A percentile compares a stretch with the other conserved stretches of the same genome.
Conservation (phyloP, 1,140 invertebrate genomes). For the Cotesia vestalis region DNA sequence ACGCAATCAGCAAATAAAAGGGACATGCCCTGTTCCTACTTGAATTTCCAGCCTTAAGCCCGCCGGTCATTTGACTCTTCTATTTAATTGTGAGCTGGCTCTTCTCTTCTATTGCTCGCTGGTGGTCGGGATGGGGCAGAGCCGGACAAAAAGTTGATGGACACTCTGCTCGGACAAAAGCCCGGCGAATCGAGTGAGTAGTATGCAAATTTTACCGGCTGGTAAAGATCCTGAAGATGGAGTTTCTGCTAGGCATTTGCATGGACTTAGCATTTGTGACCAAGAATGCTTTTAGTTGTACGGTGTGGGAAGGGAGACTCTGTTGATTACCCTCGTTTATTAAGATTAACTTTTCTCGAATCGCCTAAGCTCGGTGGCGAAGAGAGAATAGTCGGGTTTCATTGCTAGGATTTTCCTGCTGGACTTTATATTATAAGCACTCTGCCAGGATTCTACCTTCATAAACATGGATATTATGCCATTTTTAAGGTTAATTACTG, state of each 20-base stretch:
- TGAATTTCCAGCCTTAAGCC: conserved; percentile 53
- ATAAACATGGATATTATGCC: not conserved
- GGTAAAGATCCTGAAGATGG: conserved; percentile 31
- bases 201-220: conserved; percentile 61
- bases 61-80: conserved; percentile 66
- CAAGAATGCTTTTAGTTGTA: conserved; percentile 33
- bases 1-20: conserved; percentile 68
- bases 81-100: conserved; percentile 54
- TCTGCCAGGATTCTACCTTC: not conserved
- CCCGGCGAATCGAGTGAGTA: conserved; percentile 43
- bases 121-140: not conserved
- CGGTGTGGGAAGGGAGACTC: conserved; percentile 41
- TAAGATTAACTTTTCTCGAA: conserved; percentile 66
- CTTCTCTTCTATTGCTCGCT: too few species aligned
- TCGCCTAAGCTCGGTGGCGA: conserved; percentile 37
- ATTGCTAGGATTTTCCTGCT: conserved; percentile 36
- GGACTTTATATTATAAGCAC: conserved; percentile 16
- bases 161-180: conserved; percentile 53
- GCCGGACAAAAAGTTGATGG: conserved; percentile 63
- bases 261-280: conserved; percentile 62
- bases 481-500: not conserved
- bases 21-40: conserved; percentile 47
- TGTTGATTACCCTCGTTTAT: conserved; percentile 66
- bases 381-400: conserved; percentile 47
- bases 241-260: conserved; percentile 54